Base-by-base conservation (phyloP, 2,113 vertebrate species). In the Tretioscincus oriximinensis region DNA sequence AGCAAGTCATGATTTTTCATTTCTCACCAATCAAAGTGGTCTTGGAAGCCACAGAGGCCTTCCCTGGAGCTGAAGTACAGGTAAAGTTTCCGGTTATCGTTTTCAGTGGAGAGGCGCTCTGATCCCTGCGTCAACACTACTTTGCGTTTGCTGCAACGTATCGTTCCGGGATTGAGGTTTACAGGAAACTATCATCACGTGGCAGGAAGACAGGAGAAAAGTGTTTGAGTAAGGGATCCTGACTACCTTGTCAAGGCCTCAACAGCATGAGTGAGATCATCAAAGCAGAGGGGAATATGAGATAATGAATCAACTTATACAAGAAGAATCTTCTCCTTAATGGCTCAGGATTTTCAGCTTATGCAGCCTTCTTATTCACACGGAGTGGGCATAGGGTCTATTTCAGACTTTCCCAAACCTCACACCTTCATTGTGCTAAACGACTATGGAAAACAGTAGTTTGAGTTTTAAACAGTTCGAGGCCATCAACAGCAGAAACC, bases 21-120 rank as follows among this genome's bases (percentile, higher is more conserved):
- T 72, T 84, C 94, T 93, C 90, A 98, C 97, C 97, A 98, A 84
- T 96, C 94, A 92, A 95, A 98, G 91, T 98, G 94, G 85, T 98
- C 97, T 92, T 97, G 96, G 83, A 98, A 98, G 72, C 97, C 97
- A 21, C 93, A 93, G 49, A 98, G 89, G 28, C 96, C 96, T 76
- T 95, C 87, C 54, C 93, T 86, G 0, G 94, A 91, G 88, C 94
- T 97, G 77, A 98, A 87, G 87, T 95, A 97, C 65, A 92, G 73
- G 61, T 98, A 98, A 76, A 97, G 78, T 45, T 87, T 88, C 68
- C 95, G 88, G n/a, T 91, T 94, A 7, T 93, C 95, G 0, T 94
- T 90, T 0, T 35, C 71, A 2, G 89, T 90, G 1, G 94, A 90
- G 51, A 96, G 16, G 0, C 24, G 86, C 20, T 96, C 93, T 0